Base-by-base conservation (phyloP, 2,888 invertebrate species). In the Trachelus tabidus region DNA sequence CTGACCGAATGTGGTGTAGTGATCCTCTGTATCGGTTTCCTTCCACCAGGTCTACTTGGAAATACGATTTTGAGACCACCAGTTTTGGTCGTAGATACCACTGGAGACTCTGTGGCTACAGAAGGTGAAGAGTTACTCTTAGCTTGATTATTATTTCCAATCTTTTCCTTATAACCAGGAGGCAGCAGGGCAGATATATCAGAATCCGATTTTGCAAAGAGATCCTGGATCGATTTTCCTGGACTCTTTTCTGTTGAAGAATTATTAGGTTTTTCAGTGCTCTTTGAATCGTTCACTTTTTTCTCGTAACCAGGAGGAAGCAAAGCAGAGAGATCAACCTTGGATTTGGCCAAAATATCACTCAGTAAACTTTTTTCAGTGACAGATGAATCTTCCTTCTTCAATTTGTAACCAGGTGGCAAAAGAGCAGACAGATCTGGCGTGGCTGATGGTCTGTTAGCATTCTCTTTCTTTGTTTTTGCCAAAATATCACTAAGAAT, bases 1-100 rank as follows among this genome's bases (percentile, higher is more conserved):
- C 89, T 83, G 81, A 89, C 79, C 23, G 94, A 83, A 6, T 82
- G 81, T 4, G 94, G 93, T 11, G 95, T 95, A 1, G 94, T 93
- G n/a, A 91, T 91, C 89, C 94, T 93, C 86, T 94, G 90, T 85
- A 91, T 89, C 79, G 94, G 89, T 91, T 95, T 95, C 76, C 94
- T 92, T 81, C 93, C 93, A 34, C 95, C 96, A 0, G 96, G 94
- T 87, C 96, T 93, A 81, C 96, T 96, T 0, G 97, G 97, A 85
- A 97, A 97, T 0, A 96, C 95, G 12, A 97, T 91, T 91, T 96
- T 96, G 30, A 94, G 93, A 4, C 94, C 90, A 34, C 89, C 92
- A 11, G 89, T 85, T 76, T 86, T 86, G 1, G 90, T 87, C 0
- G 89, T 87, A 1, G 86, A 81, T 34, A 93, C 92, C 23, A 91